Percentiles rank a stretch among this genome's conserved stretches.
Conservation (phyloP, 2,113 vertebrate genomes). For the Tautogolabrus adspersus region DNA sequence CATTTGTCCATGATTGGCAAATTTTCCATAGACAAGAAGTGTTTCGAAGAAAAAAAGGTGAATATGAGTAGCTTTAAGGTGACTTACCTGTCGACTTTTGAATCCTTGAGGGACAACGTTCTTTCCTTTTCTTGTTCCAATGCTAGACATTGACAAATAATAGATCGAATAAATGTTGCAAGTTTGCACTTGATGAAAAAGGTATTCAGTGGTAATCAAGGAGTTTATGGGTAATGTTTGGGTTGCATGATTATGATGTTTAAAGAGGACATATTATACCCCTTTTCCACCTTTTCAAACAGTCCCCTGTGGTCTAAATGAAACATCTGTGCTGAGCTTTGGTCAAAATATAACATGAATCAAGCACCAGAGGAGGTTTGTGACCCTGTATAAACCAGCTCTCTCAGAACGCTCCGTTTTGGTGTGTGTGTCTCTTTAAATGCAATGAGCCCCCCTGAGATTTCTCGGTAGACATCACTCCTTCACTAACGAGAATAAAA, state of each 20-base stretch:
- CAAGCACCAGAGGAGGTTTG: no score
- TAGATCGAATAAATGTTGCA: constrained; percentile 10
- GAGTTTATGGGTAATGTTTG: neutral
- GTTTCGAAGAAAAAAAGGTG: neutral
- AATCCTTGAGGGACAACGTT: constrained; percentile 64
- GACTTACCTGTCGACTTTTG: constrained; percentile 77
- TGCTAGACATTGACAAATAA: constrained; percentile 68
- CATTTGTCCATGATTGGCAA: neutral
- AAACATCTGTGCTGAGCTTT: no score
- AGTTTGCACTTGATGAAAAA: neutral
- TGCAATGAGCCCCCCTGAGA: no score
- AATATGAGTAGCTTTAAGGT: neutral
- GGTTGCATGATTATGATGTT: neutral
- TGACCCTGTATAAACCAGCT: no score
- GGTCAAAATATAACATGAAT: no score
- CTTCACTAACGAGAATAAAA: no score
- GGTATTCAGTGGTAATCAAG: neutral
- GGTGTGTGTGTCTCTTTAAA: no score
- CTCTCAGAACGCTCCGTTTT: no score
- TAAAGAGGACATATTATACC: neutral
- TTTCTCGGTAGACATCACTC: no score
- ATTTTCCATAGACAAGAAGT: neutral
- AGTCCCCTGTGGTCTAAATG: no score
- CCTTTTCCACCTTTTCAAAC: no score
- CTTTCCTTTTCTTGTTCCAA: constrained; percentile 74